phyloP scores from a whole-genome alignment of 2,888 invertebrate species.

The Orthosia gracilis region DNA sequence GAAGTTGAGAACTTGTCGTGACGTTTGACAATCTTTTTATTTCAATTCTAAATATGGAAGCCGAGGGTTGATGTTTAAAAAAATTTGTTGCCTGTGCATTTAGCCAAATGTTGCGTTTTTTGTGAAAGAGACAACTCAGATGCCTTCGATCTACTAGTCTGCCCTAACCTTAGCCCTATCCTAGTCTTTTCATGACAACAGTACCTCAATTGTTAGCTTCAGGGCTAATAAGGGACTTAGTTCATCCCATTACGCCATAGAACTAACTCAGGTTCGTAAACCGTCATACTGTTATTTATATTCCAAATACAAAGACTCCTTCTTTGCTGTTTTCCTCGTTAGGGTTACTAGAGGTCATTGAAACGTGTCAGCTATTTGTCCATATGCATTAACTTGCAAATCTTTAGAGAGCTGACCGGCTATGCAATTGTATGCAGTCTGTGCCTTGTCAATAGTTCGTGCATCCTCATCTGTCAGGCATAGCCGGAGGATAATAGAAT shows the following conservation, averaged over 20 bases:
- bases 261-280: conserved; percentile 3
- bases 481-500: conserved; percentile 41
- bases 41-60: no score
- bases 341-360: conserved; percentile 39
- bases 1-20: no score
- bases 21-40: no score
- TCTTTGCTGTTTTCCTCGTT: not conserved
- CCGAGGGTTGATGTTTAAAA: no score
- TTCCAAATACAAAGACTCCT: conserved; percentile 13
- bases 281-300: not conserved
- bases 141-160: no score
- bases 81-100: no score
- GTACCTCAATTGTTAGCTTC: no score
- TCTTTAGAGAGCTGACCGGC: conserved; percentile 39
- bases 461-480: conserved; percentile 41
- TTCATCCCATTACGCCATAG: not conserved
- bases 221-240: no score
- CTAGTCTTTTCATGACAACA: not conserved
- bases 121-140: not conserved
- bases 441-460: conserved; percentile 44
- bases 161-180: no score
- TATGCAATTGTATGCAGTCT: conserved; percentile 17
- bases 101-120: no score
- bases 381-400: conserved; percentile 57
- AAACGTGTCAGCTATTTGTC: conserved; percentile 39